Base-by-base conservation (phyloP, 2,113 vertebrate genomes). In the Scatophagus argus region DNA sequence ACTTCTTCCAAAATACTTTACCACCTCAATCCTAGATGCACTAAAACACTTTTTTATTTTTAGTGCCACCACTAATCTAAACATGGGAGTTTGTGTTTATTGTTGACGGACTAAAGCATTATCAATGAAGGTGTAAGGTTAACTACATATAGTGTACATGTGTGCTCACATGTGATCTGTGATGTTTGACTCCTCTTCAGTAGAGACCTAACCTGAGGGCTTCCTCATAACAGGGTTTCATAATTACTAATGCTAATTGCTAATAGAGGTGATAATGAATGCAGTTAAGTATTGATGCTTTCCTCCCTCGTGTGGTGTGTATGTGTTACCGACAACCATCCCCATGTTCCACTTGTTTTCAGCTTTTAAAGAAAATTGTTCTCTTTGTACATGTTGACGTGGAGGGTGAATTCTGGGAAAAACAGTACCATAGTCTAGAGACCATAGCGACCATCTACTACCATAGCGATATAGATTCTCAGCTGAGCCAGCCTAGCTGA, bases 171-270 rank as follows among this genome's bases (percentile, higher is more conserved):
- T 14, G 31, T 75, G 12, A 27, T 9, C 3, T 25, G 21, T 76
- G 59, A 31, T 77, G 55, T 55, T 58, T 63, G 44, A 52, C 65
- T 72, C 43, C 56, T 75, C 61, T 49, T 79, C 61, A 36, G 61
- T 47, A 32, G 65, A 74, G 61, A 65, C 61, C 56, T 70, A 68
- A 91, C 83, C 87, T 82, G 0, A 19, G 12, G n/a, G 62, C 59
- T 69, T 76, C 38, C 51, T 44, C 66, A 67, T 36, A 79, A 87
- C 56, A 78, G 78, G 56, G 75, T 89, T 89, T 64, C 83, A 82
- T 87, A 89, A 89, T 73, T 56, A 59, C 85, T 68, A 77, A 89
- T 88, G 89, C 71, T 88, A 83, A 90, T 90, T 74, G n/a, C n/a
- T n/a, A n/a, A n/a, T n/a, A 64, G 44, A 23, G 25, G 72, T 63